A percentile compares a stretch with the other conserved stretches of the same genome.
phyloP scores from a whole-genome alignment of 1,140 invertebrate species.

The Nylanderia fulva region DNA sequence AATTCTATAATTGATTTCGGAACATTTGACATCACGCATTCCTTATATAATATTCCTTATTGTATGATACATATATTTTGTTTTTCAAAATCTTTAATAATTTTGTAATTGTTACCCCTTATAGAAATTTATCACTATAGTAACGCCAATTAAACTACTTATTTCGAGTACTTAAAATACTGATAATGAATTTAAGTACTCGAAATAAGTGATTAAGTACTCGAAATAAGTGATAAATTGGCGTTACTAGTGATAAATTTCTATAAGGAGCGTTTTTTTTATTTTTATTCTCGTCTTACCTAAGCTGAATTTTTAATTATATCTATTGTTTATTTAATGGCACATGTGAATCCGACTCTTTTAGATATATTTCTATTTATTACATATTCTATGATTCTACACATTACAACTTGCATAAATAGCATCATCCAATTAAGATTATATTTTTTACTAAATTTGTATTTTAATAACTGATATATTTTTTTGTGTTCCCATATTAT shows the following conservation, averaged over 20 bases:
- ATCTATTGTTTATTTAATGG: background rate
- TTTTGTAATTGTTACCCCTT: no score
- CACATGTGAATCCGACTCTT: background rate
- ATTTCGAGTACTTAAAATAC: no score
- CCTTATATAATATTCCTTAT: conserved; percentile 43
- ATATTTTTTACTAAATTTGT: conserved; percentile 34
- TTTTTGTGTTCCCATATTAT: background rate
- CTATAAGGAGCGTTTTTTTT: no score
- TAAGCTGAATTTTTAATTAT: background rate
- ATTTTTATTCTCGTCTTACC: background rate
- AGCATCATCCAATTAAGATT: background rate
- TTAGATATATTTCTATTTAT: background rate
- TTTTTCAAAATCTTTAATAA: no score
- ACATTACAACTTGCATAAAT: conserved; percentile 4
- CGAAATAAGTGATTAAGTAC: no score
- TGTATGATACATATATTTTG: no score
- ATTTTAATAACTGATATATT: conserved; percentile 32
- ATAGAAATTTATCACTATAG: no score
- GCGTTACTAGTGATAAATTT: no score
- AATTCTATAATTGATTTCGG: conserved; percentile 41
- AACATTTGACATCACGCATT: conserved; percentile 62
- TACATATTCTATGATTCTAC: background rate
- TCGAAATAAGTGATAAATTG: no score
- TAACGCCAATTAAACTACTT: no score
- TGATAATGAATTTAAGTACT: no score